Conservation (phyloP, 2,113 vertebrate species). For the Seriola aureovittata region DNA sequence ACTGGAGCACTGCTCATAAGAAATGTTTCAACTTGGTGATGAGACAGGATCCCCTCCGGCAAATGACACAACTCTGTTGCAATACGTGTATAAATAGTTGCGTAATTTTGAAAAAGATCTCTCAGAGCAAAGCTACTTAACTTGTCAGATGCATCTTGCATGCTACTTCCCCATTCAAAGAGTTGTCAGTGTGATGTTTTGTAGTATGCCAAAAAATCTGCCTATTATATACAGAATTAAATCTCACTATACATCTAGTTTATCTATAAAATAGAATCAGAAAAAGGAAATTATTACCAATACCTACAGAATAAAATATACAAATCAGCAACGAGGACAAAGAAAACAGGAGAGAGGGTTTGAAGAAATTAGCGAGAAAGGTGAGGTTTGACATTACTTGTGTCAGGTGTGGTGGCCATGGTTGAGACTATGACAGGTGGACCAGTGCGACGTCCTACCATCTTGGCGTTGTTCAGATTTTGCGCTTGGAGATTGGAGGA, state of each 20-base stretch:
- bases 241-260: slow-evolving; percentile 18
- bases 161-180: slow-evolving; percentile 53
- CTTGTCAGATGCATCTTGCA: slow-evolving; percentile 71
- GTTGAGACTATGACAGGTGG: slow-evolving; percentile 97
- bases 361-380: slow-evolving; percentile 30
- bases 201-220: slow-evolving; percentile 31
- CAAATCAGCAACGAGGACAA: slow-evolving; percentile 1
- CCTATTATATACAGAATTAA: slow-evolving; percentile 15
- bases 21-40: slow-evolving; percentile 66
- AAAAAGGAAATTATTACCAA: neutral
- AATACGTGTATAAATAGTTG: slow-evolving; percentile 72
- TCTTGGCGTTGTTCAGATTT: slow-evolving; percentile 84
- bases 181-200: slow-evolving; percentile 37
- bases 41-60: slow-evolving; percentile 67
- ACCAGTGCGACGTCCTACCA: slow-evolving; percentile 93
- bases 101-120: slow-evolving; percentile 63
- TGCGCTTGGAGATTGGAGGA: slow-evolving; percentile 64
- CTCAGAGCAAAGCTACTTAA: slow-evolving; percentile 76
- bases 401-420: slow-evolving; percentile 90
- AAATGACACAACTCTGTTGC: slow-evolving; percentile 76
- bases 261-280: neutral
- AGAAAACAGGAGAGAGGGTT: neutral
- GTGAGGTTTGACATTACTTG: slow-evolving; percentile 89
- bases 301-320: neutral
- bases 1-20: slow-evolving; percentile 39